Base-by-base conservation (phyloP, 2,797 vertebrate species). In the Tachyglossus aculeatus region DNA sequence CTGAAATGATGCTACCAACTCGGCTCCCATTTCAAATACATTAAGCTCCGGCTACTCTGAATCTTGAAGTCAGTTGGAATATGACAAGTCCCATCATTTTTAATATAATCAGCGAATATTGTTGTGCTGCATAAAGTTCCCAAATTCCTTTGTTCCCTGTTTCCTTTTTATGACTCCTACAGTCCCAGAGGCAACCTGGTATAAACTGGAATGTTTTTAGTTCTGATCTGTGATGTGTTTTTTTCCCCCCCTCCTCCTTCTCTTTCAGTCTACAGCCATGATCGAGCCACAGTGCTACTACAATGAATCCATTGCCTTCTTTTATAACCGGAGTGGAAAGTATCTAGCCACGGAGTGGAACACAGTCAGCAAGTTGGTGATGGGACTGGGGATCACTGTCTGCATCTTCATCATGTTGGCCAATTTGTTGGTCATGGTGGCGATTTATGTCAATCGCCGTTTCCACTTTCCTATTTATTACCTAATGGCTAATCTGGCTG, bases 391-490 rank as follows among this genome's bases (percentile, higher is more conserved):
- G 72, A 98, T 99, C 93, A 98, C 98, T 1, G 97, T 99, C 60
- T 99, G 98, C 74, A 96, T 99, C 92, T 99, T 99, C 89, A 99
- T 99, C 91, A 99, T 99, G 98, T 87, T 99, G 60, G 98, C 98
- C 88, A 99, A 99, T 92, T 91, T 99, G 4, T 94, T 99, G 54
- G 98, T 99, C 87, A 99, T 99, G 98, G 95, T 98, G 74, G 98
- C 98, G 77, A 99, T 99, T 90, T 99, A 99, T 5, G 95, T 98
- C 89, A 99, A 99, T 93, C 95, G 96, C n/a, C 93, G 97, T 66
- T 99, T 99, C 91, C 98, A 99, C 87, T 99, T 99, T 79, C 98
- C 98, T 92, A 99, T 99, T 91, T 99, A 99, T 95, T 99, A 99
- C 88, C 91, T 99, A 88, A 99, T 99, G 98, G 98, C 98, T 71